Percentiles rank a stretch among this genome's conserved stretches.
phyloP scores from a whole-genome alignment of 2,888 invertebrate genomes.

The Azorinus chamasolen region DNA sequence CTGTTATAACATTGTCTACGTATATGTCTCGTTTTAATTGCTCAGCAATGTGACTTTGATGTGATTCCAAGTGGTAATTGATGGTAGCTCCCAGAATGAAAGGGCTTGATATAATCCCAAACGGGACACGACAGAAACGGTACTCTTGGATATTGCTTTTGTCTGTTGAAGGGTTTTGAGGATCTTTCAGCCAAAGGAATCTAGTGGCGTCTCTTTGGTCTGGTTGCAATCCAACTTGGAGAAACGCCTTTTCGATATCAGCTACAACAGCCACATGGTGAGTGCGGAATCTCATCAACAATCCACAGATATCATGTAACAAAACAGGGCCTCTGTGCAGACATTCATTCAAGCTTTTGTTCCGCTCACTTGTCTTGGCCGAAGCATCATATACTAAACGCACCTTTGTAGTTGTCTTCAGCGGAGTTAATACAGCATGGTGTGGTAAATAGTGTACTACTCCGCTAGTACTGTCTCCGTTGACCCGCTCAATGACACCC shows the following conservation, averaged over 20 bases:
- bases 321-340: slow-evolving; percentile 20
- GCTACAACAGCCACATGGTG: slow-evolving; percentile 24
- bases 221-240: slow-evolving; percentile 36
- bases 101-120: slow-evolving; percentile 31
- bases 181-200: slow-evolving; percentile 47
- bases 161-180: slow-evolving; percentile 5
- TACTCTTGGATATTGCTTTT: slow-evolving; percentile 18
- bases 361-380: not conserved
- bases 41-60: slow-evolving; percentile 3
- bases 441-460: slow-evolving; percentile 24
- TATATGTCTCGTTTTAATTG: slow-evolving; percentile 33
- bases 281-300: slow-evolving; percentile 27
- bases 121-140: slow-evolving; percentile 30
- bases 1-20: slow-evolving; percentile 31
- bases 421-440: slow-evolving; percentile 25
- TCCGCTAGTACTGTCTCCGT: not conserved
- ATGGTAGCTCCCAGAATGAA: slow-evolving; percentile 33
- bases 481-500: slow-evolving; percentile 31
- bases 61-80: slow-evolving; percentile 19
- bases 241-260: slow-evolving; percentile 25
- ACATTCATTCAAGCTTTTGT: slow-evolving; percentile 24
- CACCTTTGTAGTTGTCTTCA: slow-evolving; percentile 27
- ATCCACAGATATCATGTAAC: slow-evolving; percentile 16
- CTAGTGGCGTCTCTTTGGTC: slow-evolving; percentile 37
- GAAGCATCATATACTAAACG: slow-evolving; percentile 27